Base-by-base conservation (phyloP, 2,888 invertebrate genomes). In the Thera obeliscata region DNA sequence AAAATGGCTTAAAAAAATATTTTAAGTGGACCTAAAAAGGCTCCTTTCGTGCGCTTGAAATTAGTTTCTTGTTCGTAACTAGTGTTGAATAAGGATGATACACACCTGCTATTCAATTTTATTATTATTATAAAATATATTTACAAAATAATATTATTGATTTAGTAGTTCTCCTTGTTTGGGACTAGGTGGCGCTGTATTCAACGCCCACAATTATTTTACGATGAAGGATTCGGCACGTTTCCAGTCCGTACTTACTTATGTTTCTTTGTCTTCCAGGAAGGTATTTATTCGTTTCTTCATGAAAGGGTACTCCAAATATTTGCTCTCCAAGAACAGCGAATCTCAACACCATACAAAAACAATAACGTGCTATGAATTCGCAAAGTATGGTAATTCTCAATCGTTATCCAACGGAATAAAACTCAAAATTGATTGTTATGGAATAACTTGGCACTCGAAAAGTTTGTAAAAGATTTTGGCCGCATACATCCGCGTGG, bases 361-460 rank as follows among this genome's bases (percentile, higher is more conserved):
- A 62, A 65, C 61, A 64, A 64, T 49, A 61, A 57, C 57, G 64
- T 68, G 58, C 50, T 64, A 61, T 57, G 61, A 61, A 60, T 60
- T 49, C 57, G 41, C n/a, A 64, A 68, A 59, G 58, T 69, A 63
- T 58, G 49, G 56, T 62, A 66, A 62, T 69, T 69, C 36, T 41
- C 36, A 56, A 56, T 63, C 69, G 59, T 69, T 59, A 60, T 58
- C 56, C 69, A 59, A 63, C 48, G 56, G 64, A 70, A 61, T 61
- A 70, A 61, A 67, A 64, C 64, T 64, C 61, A 70, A 67, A 64
- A 70, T 67, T 67, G 66, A 74, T 69, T 72, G 67, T 56, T 61
- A 69, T 64, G 57, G 63, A 66, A 71, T 68, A 67, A 72, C 73
- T 75, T 73, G 70, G 69, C 71, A 72, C 72, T 72, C 66, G 61